Base-by-base conservation (phyloP, 2,113 vertebrate species). In the Candoia aspera region DNA sequence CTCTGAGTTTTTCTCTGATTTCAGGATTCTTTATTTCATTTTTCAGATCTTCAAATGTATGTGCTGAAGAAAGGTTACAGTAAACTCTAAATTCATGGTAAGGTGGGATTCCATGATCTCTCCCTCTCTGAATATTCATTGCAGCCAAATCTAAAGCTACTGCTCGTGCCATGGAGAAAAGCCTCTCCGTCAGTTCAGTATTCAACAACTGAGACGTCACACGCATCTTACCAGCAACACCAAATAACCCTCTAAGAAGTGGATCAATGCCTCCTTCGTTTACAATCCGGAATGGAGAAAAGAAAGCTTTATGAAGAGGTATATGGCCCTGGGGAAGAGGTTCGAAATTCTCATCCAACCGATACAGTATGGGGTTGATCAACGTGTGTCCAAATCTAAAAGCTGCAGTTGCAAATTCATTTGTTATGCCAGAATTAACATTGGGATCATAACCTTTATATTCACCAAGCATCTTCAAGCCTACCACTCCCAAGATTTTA, bases 371-470 rank as follows among this genome's bases (percentile, higher is more conserved):
- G 0, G 99, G 99, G 97, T 99, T 99, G 97, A 99, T 97, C 37
- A 99, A 98, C 10, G 99, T 99, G 97, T 99, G 99, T 68, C 99
- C 99, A 68, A 99, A 99, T 92, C 99, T 97, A 98, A 99, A 99
- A 57, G 99, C 99, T 0, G 99, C 99, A 0, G 99, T 99, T 95
- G 99, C 99, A 91, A 99, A 99, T 58, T 98, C 97, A 79, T 98
- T 99, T 94, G 99, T 95, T 97, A 99, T 98, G 83, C 98, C 99
- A 1, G 98, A 97, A 42, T 99, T 99, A 91, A 99, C 53, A 83
- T 98, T 98, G 60, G 99, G 99, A 96, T 99, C 95, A 57, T 99
- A 99, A 95, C 99, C 97, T 0, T 93, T 92, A 97, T 99, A 99
- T 23, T 98, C 95, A 0, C 98, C 98, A 95, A 99, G 98, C 97